Evolutionary conservation across 2,888 invertebrate genomes (phyloP), one percentile per base, ranked within the genome.

Genomic region (Tribolium freemani): DNA sequence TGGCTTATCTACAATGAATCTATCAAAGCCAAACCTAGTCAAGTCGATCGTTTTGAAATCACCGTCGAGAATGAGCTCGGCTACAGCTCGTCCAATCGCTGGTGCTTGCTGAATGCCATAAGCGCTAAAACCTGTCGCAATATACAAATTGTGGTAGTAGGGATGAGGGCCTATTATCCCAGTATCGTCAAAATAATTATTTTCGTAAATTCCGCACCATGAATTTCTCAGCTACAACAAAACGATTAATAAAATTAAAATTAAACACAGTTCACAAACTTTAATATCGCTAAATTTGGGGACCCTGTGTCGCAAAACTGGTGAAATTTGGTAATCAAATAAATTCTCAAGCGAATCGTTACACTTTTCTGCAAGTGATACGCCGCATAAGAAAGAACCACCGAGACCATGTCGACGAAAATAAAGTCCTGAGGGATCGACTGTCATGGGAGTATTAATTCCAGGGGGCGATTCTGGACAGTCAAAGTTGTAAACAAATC

Each of bases 81-180:
- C 89, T 31, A 97, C 85, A 0, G 96, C 96, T 83, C 96, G 89
- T 8, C 98, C 99, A 16, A 97, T 92, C 0, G 96, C 98, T n/a
- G 98, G 93, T 2, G 97, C 91, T 85, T 98, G 97, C 87, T 97
- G 96, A 76, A 96, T 87, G 92, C 94, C 94, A 85, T 96, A 93
- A 21, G 96, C 96, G 83, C 96, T 96, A 86, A 98, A 98, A 48
- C 99, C 99, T 74, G 96, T 92, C 3, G 97, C 96, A 81, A 98
- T 90, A 74, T 90, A 90, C 51, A 99, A 84, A 87, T 98, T 98
- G 13, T 87, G 87, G 82, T 94, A 93, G 81, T 93, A 92, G 0
- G 97, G 96, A 89, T 98, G 98, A 1, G 89, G 87, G 1, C 99
- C 98, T 77, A 99, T 88, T 67, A 99, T 93, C 11, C 96, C 96